phyloP scores from a whole-genome alignment of 2,797 vertebrate species.

The Falco rusticolus region DNA sequence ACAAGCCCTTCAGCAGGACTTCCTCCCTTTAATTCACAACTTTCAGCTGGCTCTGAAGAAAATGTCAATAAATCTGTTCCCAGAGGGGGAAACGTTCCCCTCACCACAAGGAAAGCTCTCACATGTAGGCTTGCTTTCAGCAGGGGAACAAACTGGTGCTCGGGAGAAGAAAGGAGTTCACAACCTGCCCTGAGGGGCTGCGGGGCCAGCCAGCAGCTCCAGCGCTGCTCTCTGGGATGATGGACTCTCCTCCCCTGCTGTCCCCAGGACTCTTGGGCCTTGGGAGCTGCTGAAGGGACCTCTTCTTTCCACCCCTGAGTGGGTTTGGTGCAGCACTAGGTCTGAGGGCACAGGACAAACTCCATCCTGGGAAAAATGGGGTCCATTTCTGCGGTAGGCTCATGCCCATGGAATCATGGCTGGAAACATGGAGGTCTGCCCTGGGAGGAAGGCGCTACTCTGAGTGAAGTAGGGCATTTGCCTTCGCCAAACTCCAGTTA shows the following conservation, averaged over 20 bases:
- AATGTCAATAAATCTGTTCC: not conserved
- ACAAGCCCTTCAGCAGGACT: not conserved
- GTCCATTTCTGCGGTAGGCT: not conserved
- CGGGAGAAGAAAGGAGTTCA: not conserved
- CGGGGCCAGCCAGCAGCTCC: not conserved
- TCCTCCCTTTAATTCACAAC: not conserved
- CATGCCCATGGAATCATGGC: accelerated
- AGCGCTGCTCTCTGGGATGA: not conserved
- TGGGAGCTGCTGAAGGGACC: not conserved
- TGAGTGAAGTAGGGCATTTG: accelerated
- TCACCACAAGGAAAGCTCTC: not conserved
- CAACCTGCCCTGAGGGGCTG: accelerated
- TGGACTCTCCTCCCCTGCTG: accelerated
- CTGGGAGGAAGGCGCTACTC: not conserved
- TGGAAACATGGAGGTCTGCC: accelerated
- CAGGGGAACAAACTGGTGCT: not conserved
- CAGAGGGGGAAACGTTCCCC: not conserved
- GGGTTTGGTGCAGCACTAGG: not conserved
- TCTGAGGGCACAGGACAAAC: not conserved
- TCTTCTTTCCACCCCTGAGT: not conserved
- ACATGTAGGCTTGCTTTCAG: not conserved
- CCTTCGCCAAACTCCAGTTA: not conserved
- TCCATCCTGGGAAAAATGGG: not conserved
- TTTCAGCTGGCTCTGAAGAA: not conserved
- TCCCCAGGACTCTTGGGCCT: not conserved